Percentiles rank a stretch among this genome's conserved stretches.
Evolutionary conservation across 2,113 vertebrate species (phyloP).

Genomic region (Puma concolor): DNA sequence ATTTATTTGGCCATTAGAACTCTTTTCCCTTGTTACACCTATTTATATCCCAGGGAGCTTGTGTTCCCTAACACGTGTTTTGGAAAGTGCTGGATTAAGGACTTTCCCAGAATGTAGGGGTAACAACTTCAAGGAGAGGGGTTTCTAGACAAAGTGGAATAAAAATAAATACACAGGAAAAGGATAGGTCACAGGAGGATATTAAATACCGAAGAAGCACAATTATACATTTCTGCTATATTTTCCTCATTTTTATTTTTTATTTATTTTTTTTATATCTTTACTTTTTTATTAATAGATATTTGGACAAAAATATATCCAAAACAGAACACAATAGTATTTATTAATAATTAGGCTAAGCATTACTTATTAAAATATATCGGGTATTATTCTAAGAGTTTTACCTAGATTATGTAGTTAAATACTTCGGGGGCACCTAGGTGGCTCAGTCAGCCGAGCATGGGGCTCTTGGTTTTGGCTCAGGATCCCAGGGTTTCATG

Average conservation of each 20-base stretch:
- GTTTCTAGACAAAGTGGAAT: constrained; percentile 30
- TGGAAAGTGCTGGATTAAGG: neutral
- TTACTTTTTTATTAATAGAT: neutral
- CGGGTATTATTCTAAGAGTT: constrained; percentile 4
- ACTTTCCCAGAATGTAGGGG: neutral
- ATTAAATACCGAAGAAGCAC: neutral
- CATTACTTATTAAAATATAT: neutral
- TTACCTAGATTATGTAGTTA: constrained; percentile 8
- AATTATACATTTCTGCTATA: neutral
- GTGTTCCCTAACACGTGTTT: neutral
- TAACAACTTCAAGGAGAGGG: neutral
- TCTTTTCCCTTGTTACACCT: neutral
- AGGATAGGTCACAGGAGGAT: neutral
- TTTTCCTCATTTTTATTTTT: neutral
- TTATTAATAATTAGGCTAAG: neutral
- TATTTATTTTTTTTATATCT: too few relatives aligned
- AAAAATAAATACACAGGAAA: neutral
- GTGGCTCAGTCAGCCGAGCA: too few relatives aligned
- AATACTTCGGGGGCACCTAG: neutral
- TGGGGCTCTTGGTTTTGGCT: too few relatives aligned
- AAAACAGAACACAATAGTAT: neutral
- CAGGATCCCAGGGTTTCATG: too few relatives aligned
- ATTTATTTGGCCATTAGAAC: neutral
- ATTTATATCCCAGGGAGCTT: neutral
- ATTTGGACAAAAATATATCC: neutral